These are phyloP conservation scores for Semnopithecus entellus DNA, from an alignment of 2,113 vertebrate genomes.

Conservation along the genomic window DNA sequence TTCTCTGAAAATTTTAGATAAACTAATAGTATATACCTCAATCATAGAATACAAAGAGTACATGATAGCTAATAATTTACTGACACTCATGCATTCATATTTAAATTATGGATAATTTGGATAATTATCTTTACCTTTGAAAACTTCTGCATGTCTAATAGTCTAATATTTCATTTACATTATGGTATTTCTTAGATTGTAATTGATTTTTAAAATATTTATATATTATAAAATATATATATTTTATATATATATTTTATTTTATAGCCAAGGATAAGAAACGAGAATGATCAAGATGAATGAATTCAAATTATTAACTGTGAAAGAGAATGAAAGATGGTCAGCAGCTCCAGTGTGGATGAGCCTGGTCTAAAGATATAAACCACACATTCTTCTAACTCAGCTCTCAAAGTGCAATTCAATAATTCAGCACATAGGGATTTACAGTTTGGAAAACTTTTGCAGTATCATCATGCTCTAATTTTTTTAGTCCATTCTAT, in stretches of 20 bases:
- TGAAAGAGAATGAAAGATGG: not conserved
- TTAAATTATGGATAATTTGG: not conserved
- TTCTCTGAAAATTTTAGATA: not conserved
- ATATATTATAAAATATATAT: not conserved
- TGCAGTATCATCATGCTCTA: not conserved
- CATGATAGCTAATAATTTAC: not conserved
- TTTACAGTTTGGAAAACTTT: not conserved
- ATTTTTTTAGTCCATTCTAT: not conserved
- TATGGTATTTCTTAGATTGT: not conserved
- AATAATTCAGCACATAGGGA: not conserved
- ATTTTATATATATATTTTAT: no score
- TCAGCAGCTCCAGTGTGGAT: not conserved
- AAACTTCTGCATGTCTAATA: not conserved
- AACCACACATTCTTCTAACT: not conserved
- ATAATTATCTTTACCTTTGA: not conserved
- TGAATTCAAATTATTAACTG: not conserved
- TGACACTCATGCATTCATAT: not conserved
- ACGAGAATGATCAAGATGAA: not conserved
- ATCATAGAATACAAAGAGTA: not conserved
- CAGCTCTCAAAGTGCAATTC: not conserved
- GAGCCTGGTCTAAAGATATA: not conserved
- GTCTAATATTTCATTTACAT: not conserved
- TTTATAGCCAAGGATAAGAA: not conserved
- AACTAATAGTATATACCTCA: not conserved
- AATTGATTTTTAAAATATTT: not conserved